Percentiles rank a stretch among this genome's conserved stretches.
These are phyloP conservation scores for Sebastiscus albofasciatus DNA, from an alignment of 2,797 vertebrate species.

Conservation along the genomic window DNA sequence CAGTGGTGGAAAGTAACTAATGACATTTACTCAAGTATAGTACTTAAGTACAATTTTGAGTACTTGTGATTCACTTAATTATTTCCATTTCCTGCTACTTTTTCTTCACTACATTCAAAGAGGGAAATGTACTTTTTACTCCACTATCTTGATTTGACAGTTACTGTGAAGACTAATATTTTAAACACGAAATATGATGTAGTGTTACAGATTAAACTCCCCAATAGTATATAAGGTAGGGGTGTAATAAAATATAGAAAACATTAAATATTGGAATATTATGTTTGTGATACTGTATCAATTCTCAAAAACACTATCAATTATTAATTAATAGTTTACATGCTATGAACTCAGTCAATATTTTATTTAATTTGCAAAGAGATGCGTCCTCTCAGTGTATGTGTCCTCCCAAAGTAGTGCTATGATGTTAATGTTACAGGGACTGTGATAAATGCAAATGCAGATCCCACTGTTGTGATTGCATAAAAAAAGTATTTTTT, in stretches of 20 bases:
- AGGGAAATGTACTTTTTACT: not conserved
- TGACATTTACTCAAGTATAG: not conserved
- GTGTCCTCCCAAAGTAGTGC: too few species aligned
- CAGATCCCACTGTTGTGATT: too few species aligned
- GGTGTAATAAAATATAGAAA: too few species aligned
- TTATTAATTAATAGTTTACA: too few species aligned
- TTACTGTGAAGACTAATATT: not conserved
- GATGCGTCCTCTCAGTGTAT: too few species aligned
- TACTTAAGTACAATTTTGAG: not conserved
- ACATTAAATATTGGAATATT: too few species aligned
- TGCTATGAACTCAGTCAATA: too few species aligned
- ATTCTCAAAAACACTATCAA: too few species aligned
- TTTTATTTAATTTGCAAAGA: rapidly evolving
- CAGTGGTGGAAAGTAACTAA: not conserved
- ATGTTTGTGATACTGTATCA: too few species aligned
- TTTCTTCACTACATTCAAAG: not conserved
- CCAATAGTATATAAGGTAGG: not conserved
- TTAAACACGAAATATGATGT: not conserved
- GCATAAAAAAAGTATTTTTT: too few species aligned
- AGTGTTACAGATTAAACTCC: not conserved
- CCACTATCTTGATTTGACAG: not conserved
- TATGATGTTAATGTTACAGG: too few species aligned
- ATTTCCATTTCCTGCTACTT: not conserved
- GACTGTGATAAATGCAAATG: too few species aligned
- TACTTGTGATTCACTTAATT: not conserved